Base-by-base conservation (phyloP, 2,888 invertebrate genomes). In the Caenorhabditis drosophilae region DNA sequence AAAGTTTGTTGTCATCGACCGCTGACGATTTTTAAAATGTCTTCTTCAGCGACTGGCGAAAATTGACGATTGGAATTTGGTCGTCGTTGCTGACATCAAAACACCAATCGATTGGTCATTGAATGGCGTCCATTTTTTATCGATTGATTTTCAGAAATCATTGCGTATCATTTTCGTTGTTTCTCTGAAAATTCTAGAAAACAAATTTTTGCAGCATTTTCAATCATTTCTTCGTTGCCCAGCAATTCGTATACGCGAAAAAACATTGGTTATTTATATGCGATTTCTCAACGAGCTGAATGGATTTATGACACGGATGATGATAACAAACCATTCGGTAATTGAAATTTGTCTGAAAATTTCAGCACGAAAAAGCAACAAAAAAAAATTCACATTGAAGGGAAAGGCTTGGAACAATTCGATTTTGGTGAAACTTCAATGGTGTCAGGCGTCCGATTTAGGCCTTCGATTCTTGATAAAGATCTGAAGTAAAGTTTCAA, bases 21-120 rank as follows among this genome's bases (percentile, higher is more conserved):
- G n/a, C n/a, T n/a, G n/a, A n/a, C n/a, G n/a, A n/a, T n/a, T n/a
- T n/a, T n/a, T n/a, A n/a, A n/a, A n/a, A n/a, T n/a, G n/a, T n/a
- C n/a, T n/a, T n/a, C n/a, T n/a, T n/a, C n/a, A 64, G 64, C 25
- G 50, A 20, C 47, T 64, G 1, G 53, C 66, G 0, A 27, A 50
- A 4, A 25, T 59, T 20, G n/a, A 26, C 15, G 67, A 56, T 22
- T 67, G 67, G 67, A 63, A 50, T 31, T 11, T 67, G 15, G 67
- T 67, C 2, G 59, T n/a, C n/a, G n/a, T n/a, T n/a, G n/a, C n/a
- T n/a, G n/a, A n/a, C n/a, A n/a, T n/a, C n/a, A n/a, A n/a, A 25
- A 67, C 67, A 16, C 67, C 67, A 1, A 6, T 35, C 9, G 45
- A 67, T 25, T 67, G 67, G 67, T 38, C 20, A n/a, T 12, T n/a